Base-by-base conservation (phyloP, 2,113 vertebrate genomes). In the Sigmodon hispidus region DNA sequence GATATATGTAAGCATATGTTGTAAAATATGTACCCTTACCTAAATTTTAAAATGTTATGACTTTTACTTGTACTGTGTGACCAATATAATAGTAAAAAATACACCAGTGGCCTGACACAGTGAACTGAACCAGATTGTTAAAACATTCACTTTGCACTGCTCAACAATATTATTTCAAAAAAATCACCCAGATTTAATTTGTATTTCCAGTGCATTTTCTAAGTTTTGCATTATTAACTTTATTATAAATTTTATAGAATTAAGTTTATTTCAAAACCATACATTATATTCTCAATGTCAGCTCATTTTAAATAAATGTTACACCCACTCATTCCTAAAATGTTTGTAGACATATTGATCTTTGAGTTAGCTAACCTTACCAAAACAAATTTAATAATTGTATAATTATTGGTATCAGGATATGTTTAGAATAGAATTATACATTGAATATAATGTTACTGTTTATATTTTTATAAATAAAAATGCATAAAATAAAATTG, bases 1-100 rank as follows among this genome's bases (percentile, higher is more conserved):
- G 36, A 26, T 48, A 90, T 50, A 94, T 94, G 94, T 95, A 95
- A 96, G 70, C 19, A 75, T 83, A 36, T 88, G 70, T 0, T 77
- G 97, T 96, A 61, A 86, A 86, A 91, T 75, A 57, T 52, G 7
- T 45, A 3, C 40, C 2, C 22, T 29, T 36, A 57, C 3, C 34
- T 91, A 4, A 16, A 72, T 89, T 89, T 3, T 79, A 91, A 94
- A 94, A 80, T 91, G 34, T 73, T 26, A 86, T 63, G 22, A 69
- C 16, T 94, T 36, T 90, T 50, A 67, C 10, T 84, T 65, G 16
- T 48, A 48, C 5, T 87, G 6, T n/a, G 5, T n/a, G 93, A 81
- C 40, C 21, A 75, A 94, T 80, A 77, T 48, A 26, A 5, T 55
- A 91, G 59, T 81, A 61, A 69, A 90, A 59, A 88, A 63, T 69